Conservation (phyloP, 2,888 invertebrate species). For the Oasisia sp. region DNA sequence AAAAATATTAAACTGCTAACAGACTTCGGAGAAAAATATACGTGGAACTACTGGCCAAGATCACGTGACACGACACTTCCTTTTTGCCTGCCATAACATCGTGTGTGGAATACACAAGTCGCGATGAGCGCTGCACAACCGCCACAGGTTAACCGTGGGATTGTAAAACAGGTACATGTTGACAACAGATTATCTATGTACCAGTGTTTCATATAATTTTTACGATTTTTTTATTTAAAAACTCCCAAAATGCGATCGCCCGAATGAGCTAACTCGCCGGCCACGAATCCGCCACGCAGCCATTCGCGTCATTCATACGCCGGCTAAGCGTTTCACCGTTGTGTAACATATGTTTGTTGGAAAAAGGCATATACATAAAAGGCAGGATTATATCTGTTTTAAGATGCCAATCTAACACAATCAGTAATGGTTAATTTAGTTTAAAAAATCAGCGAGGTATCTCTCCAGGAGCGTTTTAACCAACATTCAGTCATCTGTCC, state of each 20-base stretch:
- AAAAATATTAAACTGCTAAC: background rate
- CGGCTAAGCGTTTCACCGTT: background rate
- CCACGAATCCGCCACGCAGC: background rate
- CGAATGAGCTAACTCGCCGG: background rate
- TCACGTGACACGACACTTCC: conserved; percentile 46
- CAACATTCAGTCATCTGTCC: too few species aligned
- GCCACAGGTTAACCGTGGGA: conserved; percentile 53
- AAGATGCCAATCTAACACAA: background rate
- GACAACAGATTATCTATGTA: background rate
- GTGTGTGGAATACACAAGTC: conserved; percentile 30
- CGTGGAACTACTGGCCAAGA: background rate
- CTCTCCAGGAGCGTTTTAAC: background rate
- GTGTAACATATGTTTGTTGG: background rate
- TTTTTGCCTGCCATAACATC: conserved; percentile 42
- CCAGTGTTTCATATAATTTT: background rate
- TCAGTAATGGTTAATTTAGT: background rate
- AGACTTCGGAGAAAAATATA: background rate
- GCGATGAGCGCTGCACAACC: conserved; percentile 49
- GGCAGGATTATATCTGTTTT: background rate
- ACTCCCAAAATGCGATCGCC: background rate
- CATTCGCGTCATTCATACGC: background rate
- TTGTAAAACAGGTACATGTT: conserved; percentile 60
- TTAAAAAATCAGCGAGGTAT: background rate
- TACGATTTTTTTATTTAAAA: background rate
- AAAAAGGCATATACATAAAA: background rate